Evolutionary conservation across 2,888 invertebrate genomes (phyloP).

Genomic region (Campoplex capitator): DNA sequence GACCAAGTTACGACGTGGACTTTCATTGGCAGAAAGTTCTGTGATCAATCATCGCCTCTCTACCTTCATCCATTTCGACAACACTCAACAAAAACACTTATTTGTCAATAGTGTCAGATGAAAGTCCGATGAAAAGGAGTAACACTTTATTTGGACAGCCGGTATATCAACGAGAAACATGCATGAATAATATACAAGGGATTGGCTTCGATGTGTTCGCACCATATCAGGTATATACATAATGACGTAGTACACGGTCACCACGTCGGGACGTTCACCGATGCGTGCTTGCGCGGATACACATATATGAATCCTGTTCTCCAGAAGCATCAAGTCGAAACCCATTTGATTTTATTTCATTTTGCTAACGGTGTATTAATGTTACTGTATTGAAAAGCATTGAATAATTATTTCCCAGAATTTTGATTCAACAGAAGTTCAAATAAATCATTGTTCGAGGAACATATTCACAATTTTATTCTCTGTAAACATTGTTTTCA

Average conservation of each 20-base stretch:
- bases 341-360: neutral
- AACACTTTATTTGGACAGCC: neutral
- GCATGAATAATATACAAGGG: slow-evolving; percentile 61
- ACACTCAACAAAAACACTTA: neutral
- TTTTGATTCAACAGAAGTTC: neutral
- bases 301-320: neutral
- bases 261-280: slow-evolving; percentile 15
- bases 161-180: slow-evolving; percentile 8
- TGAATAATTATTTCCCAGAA: neutral
- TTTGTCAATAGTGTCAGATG: neutral
- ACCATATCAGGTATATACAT: neutral
- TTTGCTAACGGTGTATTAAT: neutral
- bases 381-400: neutral
- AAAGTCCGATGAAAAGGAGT: no score
- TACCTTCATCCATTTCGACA: neutral
- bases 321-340: neutral
- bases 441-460: neutral
- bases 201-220: slow-evolving; percentile 14
- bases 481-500: neutral
- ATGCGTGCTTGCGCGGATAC: neutral
- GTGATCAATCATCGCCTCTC: no score
- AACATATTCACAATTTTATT: neutral
- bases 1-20: neutral
- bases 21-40: neutral
- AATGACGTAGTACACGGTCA: slow-evolving; percentile 11